Evolutionary conservation across 1,140 invertebrate species (phyloP), one percentile per base, ranked within the genome.

Genomic region (Drosophila bocqueti): DNA sequence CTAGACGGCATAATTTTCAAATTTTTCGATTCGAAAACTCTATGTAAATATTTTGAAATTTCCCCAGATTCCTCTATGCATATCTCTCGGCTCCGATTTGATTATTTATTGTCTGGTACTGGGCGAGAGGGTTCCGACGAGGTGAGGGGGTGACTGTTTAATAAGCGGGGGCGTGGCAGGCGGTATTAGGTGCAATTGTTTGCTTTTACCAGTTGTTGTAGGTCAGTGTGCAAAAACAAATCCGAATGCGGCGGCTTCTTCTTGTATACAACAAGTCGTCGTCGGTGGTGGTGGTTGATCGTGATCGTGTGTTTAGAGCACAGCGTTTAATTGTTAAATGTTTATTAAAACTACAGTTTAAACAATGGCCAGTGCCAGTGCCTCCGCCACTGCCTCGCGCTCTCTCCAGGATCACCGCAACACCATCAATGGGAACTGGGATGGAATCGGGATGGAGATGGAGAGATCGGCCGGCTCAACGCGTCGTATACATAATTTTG

Each of bases 151-250:
- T 69, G 84, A 65, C 84, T 59, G 60, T 85, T 76, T 81, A 84
- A 79, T 83, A 89, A 72, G 59, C 49, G n/a, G 16, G 47, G 58
- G 47, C 60, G 59, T 55, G 62, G 36, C 46, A 34, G 50, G 29
- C 31, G 36, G 34, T 40, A 55, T 75, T 75, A 69, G 81, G 61
- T 85, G 85, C 82, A 91, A 90, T 82, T 90, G 81, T 85, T 90
- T 90, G 86, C 68, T 72, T 79, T 81, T 72, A 73, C 60, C 59
- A 73, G 84, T 91, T 91, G 89, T 80, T 91, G 84, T 91, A 91
- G 89, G 89, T 91, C 89, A 91, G 89, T 91, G 89, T 91, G 89
- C 86, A 85, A 91, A 89, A 91, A 83, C 89, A 91, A 85, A 85
- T 76, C 71, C 47, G 46, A 67, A 62, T 54, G 66, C 71, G 57